A percentile compares a stretch with the other conserved stretches of the same genome.
These are phyloP conservation scores for Cephalophus harveyi DNA, from an alignment of 2,113 vertebrate species.

Conservation along the genomic window DNA sequence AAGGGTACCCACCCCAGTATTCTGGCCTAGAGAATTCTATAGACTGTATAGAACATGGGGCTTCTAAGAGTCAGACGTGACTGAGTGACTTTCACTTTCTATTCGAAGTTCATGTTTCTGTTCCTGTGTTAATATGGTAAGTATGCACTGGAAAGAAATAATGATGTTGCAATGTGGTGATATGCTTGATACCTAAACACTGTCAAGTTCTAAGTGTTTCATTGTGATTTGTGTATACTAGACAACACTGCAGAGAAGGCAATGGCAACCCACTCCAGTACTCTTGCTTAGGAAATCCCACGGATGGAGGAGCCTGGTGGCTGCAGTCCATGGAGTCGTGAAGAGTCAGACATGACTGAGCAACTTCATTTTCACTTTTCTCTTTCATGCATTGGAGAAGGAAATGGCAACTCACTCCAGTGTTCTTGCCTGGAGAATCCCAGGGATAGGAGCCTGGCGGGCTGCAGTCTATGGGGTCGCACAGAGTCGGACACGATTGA, in stretches of 20 bases:
- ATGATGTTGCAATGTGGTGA: neutral
- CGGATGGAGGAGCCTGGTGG: too few species aligned
- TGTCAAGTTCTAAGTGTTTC: neutral
- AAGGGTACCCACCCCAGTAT: neutral
- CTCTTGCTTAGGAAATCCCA: too few species aligned
- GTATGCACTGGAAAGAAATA: neutral
- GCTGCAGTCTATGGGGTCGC: neutral
- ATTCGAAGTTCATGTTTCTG: neutral
- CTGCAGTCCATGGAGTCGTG: too few species aligned
- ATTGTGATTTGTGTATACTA: neutral
- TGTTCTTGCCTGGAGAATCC: too few species aligned
- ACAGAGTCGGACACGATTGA: rapidly evolving
- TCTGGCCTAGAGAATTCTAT: neutral
- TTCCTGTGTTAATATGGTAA: neutral
- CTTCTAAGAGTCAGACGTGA: neutral
- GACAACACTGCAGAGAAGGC: neutral
- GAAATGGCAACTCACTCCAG: too few species aligned
- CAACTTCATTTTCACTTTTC: too few species aligned
- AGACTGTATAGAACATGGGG: neutral
- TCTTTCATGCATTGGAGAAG: too few species aligned
- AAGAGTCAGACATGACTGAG: too few species aligned
- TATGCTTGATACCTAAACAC: neutral
- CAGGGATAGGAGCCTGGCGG: too few species aligned
- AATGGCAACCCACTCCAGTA: too few species aligned
- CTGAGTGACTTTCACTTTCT: neutral